phyloP scores from a whole-genome alignment of 2,888 invertebrate genomes.

The Drosophila maculinotata region DNA sequence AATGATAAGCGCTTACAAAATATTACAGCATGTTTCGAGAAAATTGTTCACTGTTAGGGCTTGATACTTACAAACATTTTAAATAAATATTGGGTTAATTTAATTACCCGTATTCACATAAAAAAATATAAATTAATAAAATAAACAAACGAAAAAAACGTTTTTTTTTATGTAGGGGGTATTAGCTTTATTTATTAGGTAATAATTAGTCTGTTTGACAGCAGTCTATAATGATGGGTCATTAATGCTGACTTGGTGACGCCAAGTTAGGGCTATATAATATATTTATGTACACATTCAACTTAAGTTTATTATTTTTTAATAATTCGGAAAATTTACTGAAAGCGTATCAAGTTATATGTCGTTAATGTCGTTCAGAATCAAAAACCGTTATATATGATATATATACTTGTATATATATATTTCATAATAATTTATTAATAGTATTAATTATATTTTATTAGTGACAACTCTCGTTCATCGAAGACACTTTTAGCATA shows the following conservation, averaged over 20 bases:
- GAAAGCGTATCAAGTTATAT: background rate
- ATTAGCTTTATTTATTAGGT: background rate
- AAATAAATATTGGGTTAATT: conserved; percentile 18
- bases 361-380: conserved; percentile 8
- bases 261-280: too few relatives aligned
- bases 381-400: conserved; percentile 4
- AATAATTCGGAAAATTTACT: too few relatives aligned
- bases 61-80: conserved; percentile 14
- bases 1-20: background rate
- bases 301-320: too few relatives aligned
- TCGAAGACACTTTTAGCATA: conserved; percentile 94
- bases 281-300: too few relatives aligned
- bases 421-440: conserved; percentile 26
- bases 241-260: background rate
- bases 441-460: conserved; percentile 47
- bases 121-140: background rate
- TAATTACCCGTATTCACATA: conserved; percentile 15
- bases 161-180: background rate
- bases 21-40: background rate
- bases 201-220: background rate
- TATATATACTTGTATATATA: conserved; percentile 8
- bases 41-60: background rate
- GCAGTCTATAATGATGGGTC: background rate
- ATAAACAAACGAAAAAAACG: background rate
- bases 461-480: conserved; percentile 87